Base-by-base conservation (phyloP, 2,888 invertebrate genomes). In the Lasioglossum malachurum region DNA sequence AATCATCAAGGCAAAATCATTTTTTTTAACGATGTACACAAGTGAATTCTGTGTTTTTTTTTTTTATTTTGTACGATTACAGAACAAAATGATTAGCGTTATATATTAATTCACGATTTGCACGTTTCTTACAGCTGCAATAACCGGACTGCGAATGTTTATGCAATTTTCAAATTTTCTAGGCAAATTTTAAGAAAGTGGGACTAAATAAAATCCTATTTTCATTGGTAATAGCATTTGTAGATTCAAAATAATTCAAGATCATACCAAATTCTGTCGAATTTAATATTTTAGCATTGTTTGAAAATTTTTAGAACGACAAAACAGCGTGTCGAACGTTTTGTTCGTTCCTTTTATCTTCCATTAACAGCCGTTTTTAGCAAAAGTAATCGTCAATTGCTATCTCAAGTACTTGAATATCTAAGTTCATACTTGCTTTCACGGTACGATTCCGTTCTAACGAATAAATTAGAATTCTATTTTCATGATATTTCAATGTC, bases 391-490 rank as follows among this genome's bases (percentile, higher is more conserved):
- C 16, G 35, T 19, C 23, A 19, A 23, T 23, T 12, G 69, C 0
- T 38, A 69, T 38, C 23, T 69, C 10, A 4, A 4, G 10, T 38
- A 31, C 19, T 31, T 31, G 2, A 31, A 64, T 64, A 31, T 31
- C 31, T 23, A 38, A 10, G 23, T 23, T 38, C 31, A 10, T 38
- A 3, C 10, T 4, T 16, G 64, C 16, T 38, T 38, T 38, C 38
- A 10, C 38, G 23, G 38, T 38, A 12, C 23, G 23, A 35, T 69
- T 19, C 10, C 23, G 4, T 19, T 10, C 10, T 8, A 4, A 69
- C 69, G 69, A 69, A 69, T 69, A 69, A 38, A 23, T 69, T 69
- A 38, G 69, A 69, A 69, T 23, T 23, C 35, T 12, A 69, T 35
- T 69, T 38, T 69, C 38, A 38, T 19, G 35, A 38, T 1, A 12